Conservation (phyloP, 2,113 vertebrate species). For the Corythaeola cristata region DNA sequence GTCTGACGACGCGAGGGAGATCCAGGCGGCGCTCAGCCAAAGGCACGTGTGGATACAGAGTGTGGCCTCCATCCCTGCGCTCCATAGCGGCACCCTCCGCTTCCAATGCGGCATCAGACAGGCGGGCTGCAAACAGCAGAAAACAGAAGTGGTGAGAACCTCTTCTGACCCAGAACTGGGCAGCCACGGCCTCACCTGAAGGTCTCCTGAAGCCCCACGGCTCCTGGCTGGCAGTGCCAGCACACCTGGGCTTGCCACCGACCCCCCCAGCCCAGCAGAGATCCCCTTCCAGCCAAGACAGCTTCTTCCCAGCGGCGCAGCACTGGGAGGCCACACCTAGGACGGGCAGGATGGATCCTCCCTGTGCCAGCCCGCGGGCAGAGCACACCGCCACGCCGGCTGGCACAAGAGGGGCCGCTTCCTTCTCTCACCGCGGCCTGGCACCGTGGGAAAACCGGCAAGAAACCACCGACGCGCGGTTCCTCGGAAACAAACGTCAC, state of each 20-base stretch:
- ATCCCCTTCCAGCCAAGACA: rapidly evolving
- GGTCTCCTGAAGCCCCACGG: rapidly evolving
- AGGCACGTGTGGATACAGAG: slow-evolving; percentile 61
- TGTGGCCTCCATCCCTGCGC: slow-evolving; percentile 57
- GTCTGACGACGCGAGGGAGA: background rate
- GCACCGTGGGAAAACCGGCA: too few relatives aligned
- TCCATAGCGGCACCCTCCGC: slow-evolving; percentile 59
- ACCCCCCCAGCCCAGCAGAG: background rate
- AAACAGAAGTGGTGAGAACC: rapidly evolving
- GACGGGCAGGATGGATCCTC: background rate
- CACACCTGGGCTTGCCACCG: background rate
- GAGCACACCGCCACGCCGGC: background rate
- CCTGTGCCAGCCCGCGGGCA: background rate
- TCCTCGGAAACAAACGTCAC: background rate
- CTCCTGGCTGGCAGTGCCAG: rapidly evolving
- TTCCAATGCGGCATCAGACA: slow-evolving; percentile 76
- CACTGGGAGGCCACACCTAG: background rate
- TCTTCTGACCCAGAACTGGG: rapidly evolving
- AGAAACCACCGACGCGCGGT: too few relatives aligned
- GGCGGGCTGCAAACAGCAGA: slow-evolving; percentile 26
- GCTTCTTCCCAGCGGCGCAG: background rate
- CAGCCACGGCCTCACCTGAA: background rate
- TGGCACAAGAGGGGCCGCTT: background rate
- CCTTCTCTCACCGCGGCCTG: background rate
- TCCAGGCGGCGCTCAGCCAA: slow-evolving; percentile 53